Conservation (phyloP, 2,113 vertebrate genomes). For the Hemibagrus wyckioides region DNA sequence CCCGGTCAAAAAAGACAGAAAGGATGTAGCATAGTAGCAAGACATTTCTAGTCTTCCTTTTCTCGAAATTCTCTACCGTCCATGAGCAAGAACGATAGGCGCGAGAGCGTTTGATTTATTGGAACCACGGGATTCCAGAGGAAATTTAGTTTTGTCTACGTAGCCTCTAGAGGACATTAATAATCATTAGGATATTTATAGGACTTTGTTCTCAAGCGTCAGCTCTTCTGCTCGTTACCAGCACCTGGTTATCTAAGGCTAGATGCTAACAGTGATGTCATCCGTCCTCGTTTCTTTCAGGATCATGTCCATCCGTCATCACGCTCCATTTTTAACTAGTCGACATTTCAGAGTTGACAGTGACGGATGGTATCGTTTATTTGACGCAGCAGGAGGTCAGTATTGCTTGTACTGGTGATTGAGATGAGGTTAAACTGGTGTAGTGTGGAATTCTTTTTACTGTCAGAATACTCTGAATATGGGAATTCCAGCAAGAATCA, state of each 20-base stretch:
- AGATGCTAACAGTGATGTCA: not conserved
- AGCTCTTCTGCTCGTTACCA: conserved; percentile 3
- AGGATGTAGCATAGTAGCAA: not conserved
- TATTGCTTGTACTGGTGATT: not conserved
- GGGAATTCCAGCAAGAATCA: not conserved
- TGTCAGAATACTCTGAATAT: not conserved
- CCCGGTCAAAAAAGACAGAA: too few species aligned
- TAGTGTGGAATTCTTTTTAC: not conserved
- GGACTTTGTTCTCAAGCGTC: not conserved
- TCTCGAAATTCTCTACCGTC: not conserved
- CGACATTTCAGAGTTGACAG: conserved; percentile 29
- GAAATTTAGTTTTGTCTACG: conserved; percentile 5
- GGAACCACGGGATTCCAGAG: not conserved
- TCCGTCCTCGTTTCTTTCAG: not conserved
- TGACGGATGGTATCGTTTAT: conserved; percentile 2
- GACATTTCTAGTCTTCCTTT: not conserved
- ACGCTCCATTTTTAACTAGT: conserved; percentile 14
- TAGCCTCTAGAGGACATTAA: conserved; percentile 22
- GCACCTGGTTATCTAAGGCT: not conserved
- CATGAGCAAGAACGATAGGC: not conserved
- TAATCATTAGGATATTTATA: conserved; percentile 31
- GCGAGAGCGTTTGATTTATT: conserved; percentile 19
- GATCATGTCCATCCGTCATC: not conserved
- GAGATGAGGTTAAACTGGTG: not conserved
- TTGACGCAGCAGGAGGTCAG: not conserved